Conservation (phyloP, 2,888 invertebrate species). For the Oxycera nigricornis region DNA sequence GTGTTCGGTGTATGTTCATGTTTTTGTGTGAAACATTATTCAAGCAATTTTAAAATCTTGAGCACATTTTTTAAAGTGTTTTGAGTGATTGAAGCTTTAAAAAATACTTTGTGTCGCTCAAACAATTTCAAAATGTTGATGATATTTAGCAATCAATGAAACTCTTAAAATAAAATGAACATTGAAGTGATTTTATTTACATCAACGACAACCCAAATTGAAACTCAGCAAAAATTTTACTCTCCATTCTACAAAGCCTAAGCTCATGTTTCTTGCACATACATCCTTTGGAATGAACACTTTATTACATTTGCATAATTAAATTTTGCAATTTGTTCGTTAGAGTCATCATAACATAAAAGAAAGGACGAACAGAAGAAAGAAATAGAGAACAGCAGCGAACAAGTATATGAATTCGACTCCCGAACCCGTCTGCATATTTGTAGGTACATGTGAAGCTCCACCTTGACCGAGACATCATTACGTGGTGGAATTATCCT, state of each 20-base stretch:
- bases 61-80: too few relatives aligned
- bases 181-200: not conserved
- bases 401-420: not conserved
- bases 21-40: too few relatives aligned
- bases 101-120: too few relatives aligned
- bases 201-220: not conserved
- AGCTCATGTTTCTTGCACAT: slow-evolving; percentile 6
- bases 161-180: too few relatives aligned
- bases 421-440: not conserved
- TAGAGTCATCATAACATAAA: slow-evolving; percentile 19
- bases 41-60: too few relatives aligned
- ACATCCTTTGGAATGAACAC: slow-evolving; percentile 9
- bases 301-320: slow-evolving; percentile 43
- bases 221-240: not conserved
- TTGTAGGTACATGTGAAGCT: too few relatives aligned
- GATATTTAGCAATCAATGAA: too few relatives aligned
- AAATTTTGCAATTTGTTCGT: slow-evolving; percentile 41
- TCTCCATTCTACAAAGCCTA: slow-evolving; percentile 13
- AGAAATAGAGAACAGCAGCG: slow-evolving; percentile 3
- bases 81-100: too few relatives aligned
- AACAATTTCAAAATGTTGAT: too few relatives aligned
- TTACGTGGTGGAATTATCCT: slow-evolving; percentile 4
- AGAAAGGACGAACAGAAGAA: not conserved
- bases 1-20: too few relatives aligned
- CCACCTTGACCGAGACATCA: slow-evolving; percentile 38